Percentiles rank a stretch among this genome's conserved stretches.
Evolutionary conservation across 2,113 vertebrate genomes (phyloP).

Genomic region (Theristicus caerulescens): DNA sequence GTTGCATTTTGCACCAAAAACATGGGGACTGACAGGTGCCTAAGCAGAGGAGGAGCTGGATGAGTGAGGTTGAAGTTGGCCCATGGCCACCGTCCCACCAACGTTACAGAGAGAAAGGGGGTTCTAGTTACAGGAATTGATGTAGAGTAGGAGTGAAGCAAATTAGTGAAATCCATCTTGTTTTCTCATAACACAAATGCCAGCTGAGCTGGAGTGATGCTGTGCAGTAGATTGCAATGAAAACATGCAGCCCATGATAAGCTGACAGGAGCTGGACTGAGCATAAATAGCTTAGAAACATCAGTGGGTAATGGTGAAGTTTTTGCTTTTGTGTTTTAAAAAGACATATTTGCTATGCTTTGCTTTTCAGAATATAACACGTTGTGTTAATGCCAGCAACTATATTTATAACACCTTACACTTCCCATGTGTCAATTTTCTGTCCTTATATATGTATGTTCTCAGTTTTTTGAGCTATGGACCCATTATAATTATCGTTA

Average conservation of each 20-base stretch:
- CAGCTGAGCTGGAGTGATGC: constrained; percentile 32
- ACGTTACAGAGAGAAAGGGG: neutral
- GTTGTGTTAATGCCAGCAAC: neutral
- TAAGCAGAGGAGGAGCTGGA: neutral
- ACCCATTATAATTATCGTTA: neutral
- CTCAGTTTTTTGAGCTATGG: neutral
- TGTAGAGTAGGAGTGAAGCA: neutral
- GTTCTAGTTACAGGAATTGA: neutral
- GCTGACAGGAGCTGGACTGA: constrained; percentile 36
- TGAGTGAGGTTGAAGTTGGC: neutral
- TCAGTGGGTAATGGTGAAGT: constrained; percentile 14
- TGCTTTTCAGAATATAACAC: neutral
- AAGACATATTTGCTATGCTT: constrained; percentile 17
- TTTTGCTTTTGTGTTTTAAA: constrained; percentile 22
- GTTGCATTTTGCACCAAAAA: neutral
- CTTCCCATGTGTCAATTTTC: constrained; percentile 1
- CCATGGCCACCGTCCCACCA: neutral
- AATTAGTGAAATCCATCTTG: constrained; percentile 19
- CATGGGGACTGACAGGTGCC: neutral
- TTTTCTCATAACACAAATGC: constrained; percentile 28
- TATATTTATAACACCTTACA: constrained; percentile 17
- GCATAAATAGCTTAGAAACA: constrained; percentile 42
- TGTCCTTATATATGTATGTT: neutral
- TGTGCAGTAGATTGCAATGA: constrained; percentile 47
- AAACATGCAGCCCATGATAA: constrained; percentile 45